Conservation (phyloP, 2,113 vertebrate species). For the Pristiophorus japonicus region DNA sequence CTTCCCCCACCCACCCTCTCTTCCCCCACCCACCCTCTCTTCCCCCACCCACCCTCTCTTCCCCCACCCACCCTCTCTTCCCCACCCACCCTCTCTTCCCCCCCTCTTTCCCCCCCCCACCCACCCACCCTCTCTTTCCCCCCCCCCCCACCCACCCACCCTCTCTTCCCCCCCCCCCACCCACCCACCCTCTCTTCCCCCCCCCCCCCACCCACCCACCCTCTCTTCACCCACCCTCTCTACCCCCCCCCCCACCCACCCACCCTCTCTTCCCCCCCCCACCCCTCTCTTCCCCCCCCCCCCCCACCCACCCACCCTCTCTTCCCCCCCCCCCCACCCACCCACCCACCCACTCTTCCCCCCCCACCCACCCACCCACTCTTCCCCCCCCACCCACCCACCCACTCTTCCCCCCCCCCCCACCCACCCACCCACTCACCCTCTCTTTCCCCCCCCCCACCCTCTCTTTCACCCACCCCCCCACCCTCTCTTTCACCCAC, state of each 20-base stretch:
- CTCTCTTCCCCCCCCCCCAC: not conserved
- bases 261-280: no score
- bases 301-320: no score
- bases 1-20: not conserved
- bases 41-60: not conserved
- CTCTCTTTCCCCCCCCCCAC: not conserved
- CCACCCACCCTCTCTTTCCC: accelerated
- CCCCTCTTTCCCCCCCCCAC: no score
- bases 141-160: not conserved
- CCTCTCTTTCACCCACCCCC: no score
- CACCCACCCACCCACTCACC: no score
- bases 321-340: not conserved
- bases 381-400: accelerated
- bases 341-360: not conserved
- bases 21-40: no score
- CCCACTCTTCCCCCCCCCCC: not conserved
- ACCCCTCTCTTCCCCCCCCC: no score
- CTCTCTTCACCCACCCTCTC: not conserved
- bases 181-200: no score
- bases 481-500: not conserved
- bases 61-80: not conserved
- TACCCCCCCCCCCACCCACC: not conserved
- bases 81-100: no score
- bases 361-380: not conserved
- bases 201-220: accelerated